phyloP scores from a whole-genome alignment of 2,888 invertebrate species.

The Lepidocyrtoides sp. region DNA sequence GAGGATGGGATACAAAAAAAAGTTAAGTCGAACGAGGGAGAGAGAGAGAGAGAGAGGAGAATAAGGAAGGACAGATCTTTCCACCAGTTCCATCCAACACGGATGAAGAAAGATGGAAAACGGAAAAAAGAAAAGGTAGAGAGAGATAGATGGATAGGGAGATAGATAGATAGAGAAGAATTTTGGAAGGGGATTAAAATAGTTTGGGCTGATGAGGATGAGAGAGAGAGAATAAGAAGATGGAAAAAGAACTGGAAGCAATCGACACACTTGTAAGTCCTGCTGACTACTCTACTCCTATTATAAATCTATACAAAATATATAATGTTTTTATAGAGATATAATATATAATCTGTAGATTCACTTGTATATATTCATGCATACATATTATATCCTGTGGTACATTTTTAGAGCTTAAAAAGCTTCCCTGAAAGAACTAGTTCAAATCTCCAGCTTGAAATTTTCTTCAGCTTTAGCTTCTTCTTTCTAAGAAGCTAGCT shows the following conservation, averaged over 20 bases:
- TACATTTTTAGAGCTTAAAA: slow-evolving; percentile 60
- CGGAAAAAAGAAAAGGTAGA: slow-evolving; percentile 66
- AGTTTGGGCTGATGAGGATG: slow-evolving; percentile 85
- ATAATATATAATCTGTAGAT: too few relatives aligned
- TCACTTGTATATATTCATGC: too few relatives aligned
- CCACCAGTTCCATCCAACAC: slow-evolving; percentile 5
- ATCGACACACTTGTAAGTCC: slow-evolving; percentile 72
- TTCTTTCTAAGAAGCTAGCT: slow-evolving; percentile 11
- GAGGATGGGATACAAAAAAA: slow-evolving; percentile 40
- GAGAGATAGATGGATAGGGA: slow-evolving; percentile 65
- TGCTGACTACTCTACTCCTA: neutral
- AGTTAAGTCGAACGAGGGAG: slow-evolving; percentile 40
- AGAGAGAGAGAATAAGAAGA: slow-evolving; percentile 65
- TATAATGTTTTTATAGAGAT: too few relatives aligned
- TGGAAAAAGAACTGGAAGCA: slow-evolving; percentile 46
- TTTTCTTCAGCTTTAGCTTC: slow-evolving; percentile 56
- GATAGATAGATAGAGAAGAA: slow-evolving; percentile 66
- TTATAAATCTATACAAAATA: neutral
- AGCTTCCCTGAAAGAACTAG: slow-evolving; percentile 57
- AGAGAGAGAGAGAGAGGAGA: slow-evolving; percentile 2
- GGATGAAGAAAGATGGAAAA: slow-evolving; percentile 65
- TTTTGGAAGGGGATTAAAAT: slow-evolving; percentile 85
- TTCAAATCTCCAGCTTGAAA: slow-evolving; percentile 59
- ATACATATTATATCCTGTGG: neutral
- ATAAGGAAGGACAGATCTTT: slow-evolving; percentile 30